Evolutionary conservation across 2,113 vertebrate genomes (phyloP).

Genomic region (Amia ocellicauda): DNA sequence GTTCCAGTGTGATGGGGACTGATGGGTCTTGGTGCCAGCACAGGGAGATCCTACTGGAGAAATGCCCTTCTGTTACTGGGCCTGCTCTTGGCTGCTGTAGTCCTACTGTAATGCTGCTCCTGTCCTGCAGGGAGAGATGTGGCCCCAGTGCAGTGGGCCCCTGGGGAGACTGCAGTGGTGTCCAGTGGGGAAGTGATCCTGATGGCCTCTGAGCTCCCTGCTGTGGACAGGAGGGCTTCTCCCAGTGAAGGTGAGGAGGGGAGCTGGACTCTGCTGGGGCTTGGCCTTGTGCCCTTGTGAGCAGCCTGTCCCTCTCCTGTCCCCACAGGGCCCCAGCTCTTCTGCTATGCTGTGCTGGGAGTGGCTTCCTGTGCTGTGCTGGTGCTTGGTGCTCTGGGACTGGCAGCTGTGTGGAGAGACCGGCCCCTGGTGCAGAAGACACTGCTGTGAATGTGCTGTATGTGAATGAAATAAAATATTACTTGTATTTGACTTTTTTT

Average conservation of each 20-base stretch:
- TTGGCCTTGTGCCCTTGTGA: background rate
- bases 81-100: background rate
- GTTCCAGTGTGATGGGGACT: too few relatives aligned
- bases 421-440: background rate
- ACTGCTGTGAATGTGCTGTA: too few relatives aligned
- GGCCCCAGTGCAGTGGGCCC: background rate
- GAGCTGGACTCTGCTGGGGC: background rate
- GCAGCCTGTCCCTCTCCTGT: background rate
- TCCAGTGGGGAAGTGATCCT: conserved; percentile 41
- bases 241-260: background rate
- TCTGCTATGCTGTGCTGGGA: background rate
- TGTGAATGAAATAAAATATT: too few relatives aligned
- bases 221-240: background rate
- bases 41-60: too few relatives aligned
- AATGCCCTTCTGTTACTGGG: background rate
- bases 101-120: too few relatives aligned
- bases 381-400: background rate
- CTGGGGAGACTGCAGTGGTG: conserved; percentile 24
- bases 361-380: background rate
- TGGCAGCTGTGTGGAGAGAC: background rate
- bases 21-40: background rate
- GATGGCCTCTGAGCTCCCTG: background rate
- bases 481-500: too few relatives aligned
- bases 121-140: conserved; percentile 42
- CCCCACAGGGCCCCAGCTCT: background rate